phyloP scores from a whole-genome alignment of 2,113 vertebrate genomes.

The Ptychochromis oligacanthus region DNA sequence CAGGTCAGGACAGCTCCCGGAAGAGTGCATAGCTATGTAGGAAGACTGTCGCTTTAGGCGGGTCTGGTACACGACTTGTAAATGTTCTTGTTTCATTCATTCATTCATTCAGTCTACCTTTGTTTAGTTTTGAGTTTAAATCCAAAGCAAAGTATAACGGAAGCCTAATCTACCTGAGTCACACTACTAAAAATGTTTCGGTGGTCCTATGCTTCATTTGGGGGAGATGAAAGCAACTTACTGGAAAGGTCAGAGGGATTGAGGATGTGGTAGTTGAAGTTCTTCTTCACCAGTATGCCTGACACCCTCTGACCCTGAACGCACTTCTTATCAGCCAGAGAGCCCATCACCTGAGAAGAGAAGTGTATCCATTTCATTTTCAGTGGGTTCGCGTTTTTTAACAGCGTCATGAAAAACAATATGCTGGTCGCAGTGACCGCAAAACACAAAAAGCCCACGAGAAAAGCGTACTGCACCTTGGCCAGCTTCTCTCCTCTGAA shows the following conservation, averaged over 20 bases:
- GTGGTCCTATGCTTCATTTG: not conserved
- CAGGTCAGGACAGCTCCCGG: not conserved
- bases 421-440: accelerated
- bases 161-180: not conserved
- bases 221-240: constrained; percentile 71
- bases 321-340: constrained; percentile 94
- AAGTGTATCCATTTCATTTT: not conserved
- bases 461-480: constrained; percentile 81
- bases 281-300: constrained; percentile 97
- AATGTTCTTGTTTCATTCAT: not conserved
- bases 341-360: constrained; percentile 91
- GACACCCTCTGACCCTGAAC: constrained; percentile 94
- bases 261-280: constrained; percentile 99
- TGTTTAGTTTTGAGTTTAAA: not conserved
- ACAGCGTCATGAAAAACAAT: not conserved
- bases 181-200: not conserved
- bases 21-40: not conserved
- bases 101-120: not conserved
- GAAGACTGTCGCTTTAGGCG: not conserved
- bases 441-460: not conserved
- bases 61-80: not conserved
- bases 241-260: constrained; percentile 95
- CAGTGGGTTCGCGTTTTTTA: not conserved
- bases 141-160: not conserved
- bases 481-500: constrained; percentile 99